Conservation (phyloP, 2,888 invertebrate genomes). For the Branchipolynoe longqiensis region DNA sequence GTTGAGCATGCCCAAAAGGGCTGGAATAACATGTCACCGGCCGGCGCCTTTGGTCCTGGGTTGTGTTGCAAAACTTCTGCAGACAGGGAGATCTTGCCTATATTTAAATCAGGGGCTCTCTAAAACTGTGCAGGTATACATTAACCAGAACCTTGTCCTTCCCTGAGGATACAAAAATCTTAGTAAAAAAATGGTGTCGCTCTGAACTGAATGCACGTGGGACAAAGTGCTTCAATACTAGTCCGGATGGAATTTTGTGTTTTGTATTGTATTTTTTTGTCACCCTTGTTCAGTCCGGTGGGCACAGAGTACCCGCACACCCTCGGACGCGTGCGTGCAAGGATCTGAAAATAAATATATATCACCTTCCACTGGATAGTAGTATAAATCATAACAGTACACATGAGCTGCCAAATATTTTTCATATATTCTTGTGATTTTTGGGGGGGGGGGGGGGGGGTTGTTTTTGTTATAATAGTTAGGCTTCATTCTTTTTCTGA, state of each 20-base stretch:
- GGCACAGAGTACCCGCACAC: too few species aligned
- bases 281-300: too few species aligned
- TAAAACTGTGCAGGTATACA: slow-evolving; percentile 29
- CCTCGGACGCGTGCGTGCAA: too few species aligned
- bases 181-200: slow-evolving; percentile 44
- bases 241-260: not conserved
- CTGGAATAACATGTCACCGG: slow-evolving; percentile 48
- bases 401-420: too few species aligned
- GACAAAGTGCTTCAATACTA: not conserved
- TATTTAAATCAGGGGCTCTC: slow-evolving; percentile 51
- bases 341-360: too few species aligned
- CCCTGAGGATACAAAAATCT: slow-evolving; percentile 54
- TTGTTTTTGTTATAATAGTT: too few species aligned
- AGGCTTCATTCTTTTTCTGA: too few species aligned
- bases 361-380: too few species aligned
- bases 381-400: too few species aligned
- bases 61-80: slow-evolving; percentile 54
- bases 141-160: slow-evolving; percentile 46
- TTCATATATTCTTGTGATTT: too few species aligned
- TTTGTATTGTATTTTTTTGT: not conserved
- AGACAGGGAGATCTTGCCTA: slow-evolving; percentile 54
- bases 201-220: not conserved
- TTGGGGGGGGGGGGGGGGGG: not conserved
- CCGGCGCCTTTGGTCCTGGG: slow-evolving; percentile 5
- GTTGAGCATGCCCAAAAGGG: slow-evolving; percentile 53